phyloP scores from a whole-genome alignment of 2,113 vertebrate species.

The Pelusios castaneus region DNA sequence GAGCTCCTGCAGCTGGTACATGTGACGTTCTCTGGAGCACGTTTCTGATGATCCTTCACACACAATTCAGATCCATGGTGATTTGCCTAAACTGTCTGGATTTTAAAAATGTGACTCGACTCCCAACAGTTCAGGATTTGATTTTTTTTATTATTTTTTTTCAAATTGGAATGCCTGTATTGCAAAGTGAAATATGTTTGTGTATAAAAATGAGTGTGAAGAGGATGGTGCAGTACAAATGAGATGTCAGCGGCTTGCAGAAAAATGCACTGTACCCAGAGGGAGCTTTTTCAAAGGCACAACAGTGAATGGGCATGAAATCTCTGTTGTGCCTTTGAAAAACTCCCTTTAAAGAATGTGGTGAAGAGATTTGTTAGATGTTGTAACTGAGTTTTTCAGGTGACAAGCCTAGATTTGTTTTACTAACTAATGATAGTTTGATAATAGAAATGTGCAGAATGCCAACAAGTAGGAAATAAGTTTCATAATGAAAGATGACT shows the following conservation, averaged over 20 bases:
- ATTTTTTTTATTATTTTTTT: no score
- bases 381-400: background rate
- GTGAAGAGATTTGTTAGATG: background rate
- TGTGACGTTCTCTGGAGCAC: background rate
- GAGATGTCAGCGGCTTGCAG: background rate
- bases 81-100: background rate
- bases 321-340: background rate
- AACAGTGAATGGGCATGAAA: background rate
- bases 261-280: accelerated
- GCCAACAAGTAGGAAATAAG: background rate
- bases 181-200: background rate
- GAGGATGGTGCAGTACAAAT: background rate
- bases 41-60: accelerated
- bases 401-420: no score
- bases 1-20: background rate
- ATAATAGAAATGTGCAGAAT: background rate
- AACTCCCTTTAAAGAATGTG: background rate
- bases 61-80: background rate
- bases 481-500: slow-evolving; percentile 21
- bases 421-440: background rate
- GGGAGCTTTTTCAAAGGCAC: background rate
- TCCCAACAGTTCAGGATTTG: background rate
- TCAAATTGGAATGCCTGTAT: background rate
- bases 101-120: background rate
- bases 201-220: background rate